Base-by-base conservation (phyloP, 1,140 invertebrate species). In the Drosophila watanabei region DNA sequence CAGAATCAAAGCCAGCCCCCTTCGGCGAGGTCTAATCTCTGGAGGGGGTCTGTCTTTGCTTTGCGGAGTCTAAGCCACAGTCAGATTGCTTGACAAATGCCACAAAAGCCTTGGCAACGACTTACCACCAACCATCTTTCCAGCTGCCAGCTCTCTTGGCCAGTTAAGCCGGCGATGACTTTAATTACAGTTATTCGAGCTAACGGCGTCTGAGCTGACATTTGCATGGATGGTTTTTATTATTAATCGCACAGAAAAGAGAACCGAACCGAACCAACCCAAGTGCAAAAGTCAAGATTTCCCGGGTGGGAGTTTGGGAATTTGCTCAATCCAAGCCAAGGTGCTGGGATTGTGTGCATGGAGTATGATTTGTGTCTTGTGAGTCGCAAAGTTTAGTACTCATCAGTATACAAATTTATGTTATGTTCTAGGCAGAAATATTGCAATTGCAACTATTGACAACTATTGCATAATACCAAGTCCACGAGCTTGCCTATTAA, bases 141-240 rank as follows among this genome's bases (percentile, higher is more conserved):
- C 49, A 52, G 49, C 49, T 32, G 39, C 41, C 62, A 54, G 52
- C 54, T 56, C 54, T 78, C 63, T 61, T 78, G 63, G 49, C 60
- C 57, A 46, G 57, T 13, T 72, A 39, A 79, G 60, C 33, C 20
- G 45, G n/a, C 58, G 52, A 35, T 59, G 49, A 43, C 84, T 84
- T 87, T 87, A 87, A 87, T 89, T 89, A 87, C 84, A 89, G 77
- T 87, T 87, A 89, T 83, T 78, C 80, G 79, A 68, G 56, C 69
- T 63, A 85, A 87, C 70, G 58, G 72, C 75, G 76, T 82, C 49
- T 60, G 37, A 51, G 39, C 63, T 88, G 83, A 77, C 84, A 87
- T 87, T 87, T 83, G 82, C 82, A 87, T 83, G 66, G 76, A 80
- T 64, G 35, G 16, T 69, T 33, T 48, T 24, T 49, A 49, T 49